Evolutionary conservation across 2,888 invertebrate genomes (phyloP).

Genomic region (Auanema freiburgensis): DNA sequence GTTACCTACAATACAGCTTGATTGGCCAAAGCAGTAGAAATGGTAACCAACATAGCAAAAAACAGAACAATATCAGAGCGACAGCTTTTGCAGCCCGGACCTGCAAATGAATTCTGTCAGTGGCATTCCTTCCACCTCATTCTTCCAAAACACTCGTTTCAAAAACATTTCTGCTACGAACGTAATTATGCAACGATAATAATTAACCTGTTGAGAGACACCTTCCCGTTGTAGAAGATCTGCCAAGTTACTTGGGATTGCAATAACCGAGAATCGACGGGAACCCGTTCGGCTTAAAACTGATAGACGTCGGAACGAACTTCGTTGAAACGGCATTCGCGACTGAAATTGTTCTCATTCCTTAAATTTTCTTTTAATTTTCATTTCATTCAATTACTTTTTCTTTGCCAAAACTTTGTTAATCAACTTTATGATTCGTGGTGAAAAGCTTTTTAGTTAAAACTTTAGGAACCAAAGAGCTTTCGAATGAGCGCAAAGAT

Average conservation of each 20-base stretch:
- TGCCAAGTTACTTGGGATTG: constrained; percentile 32
- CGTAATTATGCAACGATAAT: not conserved
- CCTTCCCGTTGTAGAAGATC: constrained; percentile 38
- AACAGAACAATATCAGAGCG: constrained; percentile 48
- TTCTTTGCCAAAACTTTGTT: no score
- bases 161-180: not conserved
- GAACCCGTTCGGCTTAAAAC: not conserved
- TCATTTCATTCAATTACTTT: not conserved
- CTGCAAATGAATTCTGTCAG: constrained; percentile 9
- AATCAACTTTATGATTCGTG: no score
- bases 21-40: constrained; percentile 57
- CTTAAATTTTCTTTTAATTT: not conserved
- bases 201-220: constrained; percentile 28
- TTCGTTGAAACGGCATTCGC: not conserved
- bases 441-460: no score
- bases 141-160: not conserved
- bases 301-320: not conserved
- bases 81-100: constrained; percentile 57
- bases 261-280: constrained; percentile 32
- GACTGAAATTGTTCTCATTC: constrained; percentile 12
- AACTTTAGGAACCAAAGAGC: not conserved
- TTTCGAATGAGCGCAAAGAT: not conserved
- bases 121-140: not conserved
- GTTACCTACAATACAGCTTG: constrained; percentile 37
- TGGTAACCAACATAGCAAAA: constrained; percentile 58